phyloP scores from a whole-genome alignment of 2,797 vertebrate genomes.

The Ambastaia sidthimunki region DNA sequence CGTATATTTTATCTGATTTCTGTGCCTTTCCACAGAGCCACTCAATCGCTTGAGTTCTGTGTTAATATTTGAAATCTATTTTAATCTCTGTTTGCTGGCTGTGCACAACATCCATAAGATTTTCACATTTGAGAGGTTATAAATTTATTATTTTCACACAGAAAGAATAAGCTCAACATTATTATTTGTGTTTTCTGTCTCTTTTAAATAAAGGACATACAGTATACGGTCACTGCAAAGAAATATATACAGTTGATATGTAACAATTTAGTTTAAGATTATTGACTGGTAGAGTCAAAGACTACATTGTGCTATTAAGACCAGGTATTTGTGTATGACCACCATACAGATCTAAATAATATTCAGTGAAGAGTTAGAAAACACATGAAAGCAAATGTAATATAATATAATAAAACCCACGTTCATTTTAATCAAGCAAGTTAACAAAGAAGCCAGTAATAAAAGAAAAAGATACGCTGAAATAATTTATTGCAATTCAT shows the following conservation, averaged over 20 bases:
- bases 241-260: neutral
- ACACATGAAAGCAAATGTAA: neutral
- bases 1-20: conserved; percentile 41
- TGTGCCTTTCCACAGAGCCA: conserved; percentile 17
- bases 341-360: neutral
- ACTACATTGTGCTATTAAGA: neutral
- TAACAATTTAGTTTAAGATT: neutral
- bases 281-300: neutral
- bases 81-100: conserved; percentile 44
- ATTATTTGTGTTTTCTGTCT: conserved; percentile 1
- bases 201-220: conserved; percentile 1
- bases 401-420: neutral
- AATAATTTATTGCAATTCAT: conserved; percentile 20
- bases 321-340: neutral
- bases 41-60: conserved; percentile 46
- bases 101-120: conserved; percentile 22
- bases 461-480: neutral
- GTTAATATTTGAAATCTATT: conserved; percentile 47
- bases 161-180: conserved; percentile 13
- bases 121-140: conserved; percentile 9
- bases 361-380: neutral
- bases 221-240: neutral
- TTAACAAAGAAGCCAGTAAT: conserved; percentile 9
- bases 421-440: conserved; percentile 21
- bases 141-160: neutral